Percentiles rank a stretch among this genome's conserved stretches.
Conservation (phyloP, 2,113 vertebrate species). For the Trematomus loennbergii region DNA sequence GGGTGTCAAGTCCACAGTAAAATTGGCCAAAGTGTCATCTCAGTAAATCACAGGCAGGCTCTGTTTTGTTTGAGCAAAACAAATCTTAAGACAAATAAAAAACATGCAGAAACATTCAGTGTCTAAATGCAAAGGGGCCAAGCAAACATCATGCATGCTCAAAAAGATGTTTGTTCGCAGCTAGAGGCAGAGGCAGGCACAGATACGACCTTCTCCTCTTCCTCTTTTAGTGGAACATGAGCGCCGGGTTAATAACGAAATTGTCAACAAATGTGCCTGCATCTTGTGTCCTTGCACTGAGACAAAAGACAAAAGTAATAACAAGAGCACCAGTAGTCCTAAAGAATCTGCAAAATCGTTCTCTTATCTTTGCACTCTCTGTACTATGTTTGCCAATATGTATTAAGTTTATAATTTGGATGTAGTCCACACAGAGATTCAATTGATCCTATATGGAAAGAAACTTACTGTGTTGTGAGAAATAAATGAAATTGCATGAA, state of each 20-base stretch:
- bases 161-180: slow-evolving; percentile 41
- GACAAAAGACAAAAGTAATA: not conserved
- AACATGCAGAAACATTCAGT: not conserved
- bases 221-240: slow-evolving; percentile 19
- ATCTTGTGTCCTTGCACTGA: slow-evolving; percentile 41
- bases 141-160: slow-evolving; percentile 47
- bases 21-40: slow-evolving; percentile 16
- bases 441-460: not conserved
- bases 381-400: not conserved
- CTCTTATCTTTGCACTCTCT: not conserved
- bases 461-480: slow-evolving; percentile 5
- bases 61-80: not conserved
- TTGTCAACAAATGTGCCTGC: slow-evolving; percentile 31
- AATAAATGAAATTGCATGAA: not conserved
- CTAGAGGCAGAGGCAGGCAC: slow-evolving; percentile 15
- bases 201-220: slow-evolving; percentile 16
- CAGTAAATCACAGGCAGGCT: not conserved
- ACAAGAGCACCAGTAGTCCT: not conserved
- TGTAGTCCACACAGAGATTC: not conserved
- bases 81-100: not conserved
- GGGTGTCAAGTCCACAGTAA: slow-evolving; percentile 16
- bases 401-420: slow-evolving; percentile 6
- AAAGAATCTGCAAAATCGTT: not conserved
- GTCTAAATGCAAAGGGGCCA: slow-evolving; percentile 8
- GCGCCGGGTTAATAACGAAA: slow-evolving; percentile 16